Conservation (phyloP, 2,797 vertebrate genomes). For the Eupleurogrammus muticus region DNA sequence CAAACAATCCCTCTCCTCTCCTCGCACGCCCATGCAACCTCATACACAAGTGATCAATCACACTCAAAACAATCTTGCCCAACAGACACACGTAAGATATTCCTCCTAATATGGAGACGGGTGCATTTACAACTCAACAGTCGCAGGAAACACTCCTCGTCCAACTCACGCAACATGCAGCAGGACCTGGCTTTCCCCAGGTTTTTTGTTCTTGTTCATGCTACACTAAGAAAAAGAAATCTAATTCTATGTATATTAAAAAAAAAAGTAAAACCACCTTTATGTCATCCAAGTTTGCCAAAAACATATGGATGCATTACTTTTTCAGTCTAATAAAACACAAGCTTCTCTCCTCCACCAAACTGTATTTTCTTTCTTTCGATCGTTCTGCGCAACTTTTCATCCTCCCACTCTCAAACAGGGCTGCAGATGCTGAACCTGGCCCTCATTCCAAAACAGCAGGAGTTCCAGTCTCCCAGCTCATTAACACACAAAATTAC, state of each 20-base stretch:
- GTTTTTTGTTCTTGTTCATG: neutral
- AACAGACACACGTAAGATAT: slow-evolving; percentile 45
- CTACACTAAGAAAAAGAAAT: neutral
- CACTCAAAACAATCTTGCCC: slow-evolving; percentile 48
- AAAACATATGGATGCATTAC: neutral
- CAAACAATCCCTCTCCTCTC: slow-evolving; percentile 49
- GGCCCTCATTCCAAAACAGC: slow-evolving; percentile 84
- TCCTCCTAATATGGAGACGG: slow-evolving; percentile 38
- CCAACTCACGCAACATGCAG: slow-evolving; percentile 22
- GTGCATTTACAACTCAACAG: slow-evolving; percentile 39
- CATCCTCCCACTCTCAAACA: slow-evolving; percentile 68
- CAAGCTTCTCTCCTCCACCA: slow-evolving; percentile 20
- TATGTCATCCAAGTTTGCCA: neutral
- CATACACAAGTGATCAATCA: slow-evolving; percentile 70
- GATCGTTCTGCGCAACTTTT: slow-evolving; percentile 62
- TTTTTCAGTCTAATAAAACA: slow-evolving; percentile 15
- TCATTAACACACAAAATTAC: slow-evolving; percentile 83
- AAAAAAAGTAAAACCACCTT: neutral
- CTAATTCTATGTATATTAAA: too few species aligned
- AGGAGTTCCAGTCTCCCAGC: slow-evolving; percentile 80
- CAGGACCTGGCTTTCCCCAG: neutral
- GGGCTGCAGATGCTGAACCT: slow-evolving; percentile 83
- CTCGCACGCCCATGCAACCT: slow-evolving; percentile 46
- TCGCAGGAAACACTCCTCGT: slow-evolving; percentile 22
- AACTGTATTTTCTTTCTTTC: slow-evolving; percentile 51